Evolutionary conservation across 1,140 invertebrate genomes (phyloP), one percentile per base, ranked within the genome.

Genomic region (Nephila pilipes): DNA sequence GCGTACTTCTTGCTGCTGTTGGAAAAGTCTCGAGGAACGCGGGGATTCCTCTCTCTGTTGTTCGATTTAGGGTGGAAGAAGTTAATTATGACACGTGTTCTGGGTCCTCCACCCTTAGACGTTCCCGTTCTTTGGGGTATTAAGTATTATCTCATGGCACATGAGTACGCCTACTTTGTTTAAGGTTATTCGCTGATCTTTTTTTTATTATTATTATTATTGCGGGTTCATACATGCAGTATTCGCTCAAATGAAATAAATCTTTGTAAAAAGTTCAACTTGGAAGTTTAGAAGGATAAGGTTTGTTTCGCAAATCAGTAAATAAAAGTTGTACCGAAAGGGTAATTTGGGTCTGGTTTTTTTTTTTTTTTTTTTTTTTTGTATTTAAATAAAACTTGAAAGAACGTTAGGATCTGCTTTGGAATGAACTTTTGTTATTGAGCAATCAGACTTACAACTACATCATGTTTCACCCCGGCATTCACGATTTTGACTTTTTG

Each of bases 11-110:
- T 14, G 25, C 63, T n/a, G n/a, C 14, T 65, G n/a, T n/a, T n/a
- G n/a, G 63, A 14, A 46, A 46, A 46, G 46, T 10, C 46, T 46
- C 46, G 46, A 46, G 46, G n/a, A 46, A 46, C 46, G 46, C 10
- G 63, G 63, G 63, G 63, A 65, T 65, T n/a, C 63, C 63, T 65
- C 14, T 12, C 63, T 65, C 46, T 46, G 46, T 46, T 65, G n/a
- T 25, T 29, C 63, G 63, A 65, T 12, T 65, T 65, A 25, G 63
- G 63, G 63, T 65, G 63, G 63, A 65, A 65, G 46, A 65, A 29
- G 63, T 65, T 65, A 65, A 65, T 65, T 65, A 25, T 29, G 63
- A 65, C 63, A 65, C 63, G 63, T 65, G 63, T 65, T 65, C 25
- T 14, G n/a, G 25, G 63, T 65, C 25, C 63, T 65, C 63, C 63